Conservation (phyloP, 2,797 vertebrate species). For the Lutra lutra region DNA sequence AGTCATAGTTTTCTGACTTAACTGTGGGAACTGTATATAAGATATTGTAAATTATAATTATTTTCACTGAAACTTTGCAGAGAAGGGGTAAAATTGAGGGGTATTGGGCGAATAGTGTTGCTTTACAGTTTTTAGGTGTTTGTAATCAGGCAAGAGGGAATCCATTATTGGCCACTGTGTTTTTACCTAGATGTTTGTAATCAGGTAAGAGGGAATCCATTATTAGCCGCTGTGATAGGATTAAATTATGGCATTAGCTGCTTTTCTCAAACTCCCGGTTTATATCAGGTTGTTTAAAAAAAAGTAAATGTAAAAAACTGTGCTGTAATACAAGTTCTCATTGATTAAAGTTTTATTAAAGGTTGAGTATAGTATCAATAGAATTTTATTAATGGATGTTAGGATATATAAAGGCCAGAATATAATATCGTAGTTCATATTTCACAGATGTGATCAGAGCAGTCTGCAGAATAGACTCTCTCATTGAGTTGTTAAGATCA, state of each 20-base stretch:
- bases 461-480: background rate
- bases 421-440: background rate
- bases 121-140: conserved; percentile 17
- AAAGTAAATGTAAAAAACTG: background rate
- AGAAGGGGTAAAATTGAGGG: background rate
- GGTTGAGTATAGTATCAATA: background rate
- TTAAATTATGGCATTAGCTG: conserved; percentile 1
- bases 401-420: background rate
- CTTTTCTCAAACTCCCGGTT: conserved; percentile 3
- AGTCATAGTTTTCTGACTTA: background rate
- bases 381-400: background rate
- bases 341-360: background rate
- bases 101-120: background rate
- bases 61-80: background rate
- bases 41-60: background rate
- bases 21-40: background rate
- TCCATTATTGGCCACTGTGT: background rate
- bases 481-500: conserved; percentile 52
- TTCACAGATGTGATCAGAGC: background rate
- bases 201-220: background rate
- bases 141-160: background rate
- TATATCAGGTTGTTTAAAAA: conserved; percentile 49
- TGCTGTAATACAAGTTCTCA: background rate
- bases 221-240: background rate
- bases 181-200: background rate